Conservation (phyloP, 2,113 vertebrate species). For the Mugil cephalus region DNA sequence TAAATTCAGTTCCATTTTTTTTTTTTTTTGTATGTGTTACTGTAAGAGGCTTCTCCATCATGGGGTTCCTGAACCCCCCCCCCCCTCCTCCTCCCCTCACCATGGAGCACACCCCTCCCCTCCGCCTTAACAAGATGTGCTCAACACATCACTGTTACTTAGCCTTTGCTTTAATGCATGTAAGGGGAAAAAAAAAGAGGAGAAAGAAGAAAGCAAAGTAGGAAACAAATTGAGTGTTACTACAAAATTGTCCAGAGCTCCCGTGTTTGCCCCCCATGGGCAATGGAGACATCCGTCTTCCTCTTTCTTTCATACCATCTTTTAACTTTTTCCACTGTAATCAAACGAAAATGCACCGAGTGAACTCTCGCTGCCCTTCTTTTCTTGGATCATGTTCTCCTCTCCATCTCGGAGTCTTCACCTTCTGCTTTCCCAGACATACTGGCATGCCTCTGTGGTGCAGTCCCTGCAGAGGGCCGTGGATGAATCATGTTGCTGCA, state of each 20-base stretch:
- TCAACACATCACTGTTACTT: constrained; percentile 74
- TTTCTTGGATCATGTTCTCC: constrained; percentile 74
- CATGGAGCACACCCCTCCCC: constrained; percentile 57
- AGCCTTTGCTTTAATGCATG: constrained; percentile 57
- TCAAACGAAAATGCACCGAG: constrained; percentile 74
- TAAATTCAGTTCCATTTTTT: constrained; percentile 48
- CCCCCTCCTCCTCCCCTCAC: constrained; percentile 48
- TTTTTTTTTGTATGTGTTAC: constrained; percentile 60
- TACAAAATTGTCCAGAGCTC: constrained; percentile 74
- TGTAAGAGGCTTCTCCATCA: constrained; percentile 70
- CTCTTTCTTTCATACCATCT: constrained; percentile 76
- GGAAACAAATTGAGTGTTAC: constrained; percentile 81
- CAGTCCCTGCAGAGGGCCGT: constrained; percentile 74
- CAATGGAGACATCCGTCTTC: constrained; percentile 76
- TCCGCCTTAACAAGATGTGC: constrained; percentile 75
- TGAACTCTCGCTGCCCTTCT: constrained; percentile 81
- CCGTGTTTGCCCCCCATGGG: constrained; percentile 65
- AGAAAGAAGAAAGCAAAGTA: constrained; percentile 30
- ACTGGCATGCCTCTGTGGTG: constrained; percentile 80
- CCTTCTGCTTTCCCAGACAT: constrained; percentile 84
- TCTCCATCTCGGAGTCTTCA: constrained; percentile 75
- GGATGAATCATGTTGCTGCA: constrained; percentile 84
- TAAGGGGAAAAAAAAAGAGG: constrained; percentile 1
- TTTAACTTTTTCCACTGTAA: constrained; percentile 69
- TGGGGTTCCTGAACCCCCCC: constrained; percentile 76